Base-by-base conservation (phyloP, 2,797 vertebrate genomes). In the Hippopotamyrus pictus region DNA sequence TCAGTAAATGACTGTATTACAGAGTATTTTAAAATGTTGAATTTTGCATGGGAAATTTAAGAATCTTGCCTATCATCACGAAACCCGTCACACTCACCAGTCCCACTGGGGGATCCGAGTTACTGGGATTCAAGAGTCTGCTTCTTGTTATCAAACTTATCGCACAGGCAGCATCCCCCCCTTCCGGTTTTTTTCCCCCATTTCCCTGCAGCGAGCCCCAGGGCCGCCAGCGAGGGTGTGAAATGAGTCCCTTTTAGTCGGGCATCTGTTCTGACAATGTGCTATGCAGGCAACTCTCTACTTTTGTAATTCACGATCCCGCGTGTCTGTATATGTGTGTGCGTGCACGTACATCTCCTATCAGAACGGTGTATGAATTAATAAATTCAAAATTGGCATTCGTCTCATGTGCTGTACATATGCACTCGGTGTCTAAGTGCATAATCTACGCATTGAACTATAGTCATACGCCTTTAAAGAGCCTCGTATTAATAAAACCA, bases 261-360 rank as follows among this genome's bases (percentile, higher is more conserved):
- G 73, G 37, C 73, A 79, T 79, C 73, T 79, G 73, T 44, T 79
- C 73, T 79, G 73, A 79, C 73, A 44, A 79, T 79, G 73, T 79
- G 73, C 17, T 79, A 44, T 79, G 5, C 73, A 79, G 73, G 37
- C 5, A 0, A 41, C 73, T 79, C 33, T 37, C 73, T 79, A 5
- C 73, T 79, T 79, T 9, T 41, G 37, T 79, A 79, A 79, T 44
- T 79, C 73, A 37, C 5, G 5, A 17, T 76, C 33, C 2, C 5
- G 14, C 12, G 0, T 0, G 2, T 76, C 33, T 76, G 73, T 41
- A 41, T 76, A 76, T 76, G 37, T 41, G 69, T 73, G 69, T 17
- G 29, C 5, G 2, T 14, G 69, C 9, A 8, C 3, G n/a, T 9
- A 3, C 0, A 11, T 73, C 65, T 73, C 25, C 73, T 17, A 79